Evolutionary conservation across 2,888 invertebrate species (phyloP), one percentile per base, ranked within the genome.

Genomic region (Panzeria rudis): DNA sequence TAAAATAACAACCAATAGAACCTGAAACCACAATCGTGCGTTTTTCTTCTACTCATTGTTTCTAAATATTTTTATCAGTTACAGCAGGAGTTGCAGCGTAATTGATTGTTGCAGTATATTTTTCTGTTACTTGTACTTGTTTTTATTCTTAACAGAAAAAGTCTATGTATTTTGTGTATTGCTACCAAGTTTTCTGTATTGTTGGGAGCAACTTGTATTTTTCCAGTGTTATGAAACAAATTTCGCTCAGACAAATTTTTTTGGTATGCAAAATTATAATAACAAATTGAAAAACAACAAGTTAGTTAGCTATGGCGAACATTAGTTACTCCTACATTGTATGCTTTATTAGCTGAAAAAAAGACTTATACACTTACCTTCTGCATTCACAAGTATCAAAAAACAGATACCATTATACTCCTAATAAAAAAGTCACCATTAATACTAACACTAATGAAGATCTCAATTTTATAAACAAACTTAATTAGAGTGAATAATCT

Each of bases 1-100:
- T 44, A 61, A 50, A 78, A 77, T 38, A 77, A 59, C 44, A 56
- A 59, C 20, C 35, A 68, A 41, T 47, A 41, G 47, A 59, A 68
- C n/a, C 23, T 59, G 35, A 59, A 76, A 61, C 68, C 32, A 59
- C 50, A 61, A 59, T 15, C 25, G 1, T 8, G 38, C 41, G 23
- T n/a, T 13, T 52, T 52, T 47, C 47, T 25, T 8, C 35, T 29
- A 8, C 35, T 44, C 32, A 44, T 38, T 29, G 47, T 7, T 41
- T 75, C 13, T 20, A 7, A 56, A 9, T 25, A 9, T 38, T 59
- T 44, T 44, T 23, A 23, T 54, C 29, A 3, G 35, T 29, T 29
- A 2, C 29, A n/a, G 5, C 3, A 17, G 4, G 13, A 52, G 2
- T 23, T 35, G 20, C 2, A 25, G 17, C 25, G 13, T 47, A 50